Evolutionary conservation across 2,797 vertebrate genomes (phyloP).

Genomic region (Lemur catta): DNA sequence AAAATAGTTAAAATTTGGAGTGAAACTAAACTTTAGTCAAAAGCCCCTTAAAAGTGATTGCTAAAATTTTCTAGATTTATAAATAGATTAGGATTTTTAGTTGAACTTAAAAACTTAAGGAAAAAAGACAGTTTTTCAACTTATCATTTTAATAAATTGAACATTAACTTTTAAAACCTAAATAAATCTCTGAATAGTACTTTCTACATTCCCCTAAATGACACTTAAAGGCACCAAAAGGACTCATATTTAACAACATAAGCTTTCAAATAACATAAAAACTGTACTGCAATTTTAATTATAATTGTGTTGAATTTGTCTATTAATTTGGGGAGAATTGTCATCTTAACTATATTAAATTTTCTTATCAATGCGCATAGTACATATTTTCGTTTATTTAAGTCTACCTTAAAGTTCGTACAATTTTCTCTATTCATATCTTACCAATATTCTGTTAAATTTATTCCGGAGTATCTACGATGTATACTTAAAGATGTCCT

Average conservation of each 20-base stretch:
- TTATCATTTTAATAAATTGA: neutral
- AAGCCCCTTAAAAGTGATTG: neutral
- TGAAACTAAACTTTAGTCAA: slow-evolving; percentile 5
- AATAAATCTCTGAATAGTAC: neutral
- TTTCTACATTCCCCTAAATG: neutral
- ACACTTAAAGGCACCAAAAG: neutral
- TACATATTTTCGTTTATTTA: neutral
- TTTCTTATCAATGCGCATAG: neutral
- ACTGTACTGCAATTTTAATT: neutral
- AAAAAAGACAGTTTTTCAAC: neutral
- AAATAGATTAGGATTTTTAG: neutral
- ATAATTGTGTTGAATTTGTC: neutral
- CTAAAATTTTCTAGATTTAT: neutral
- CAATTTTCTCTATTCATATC: neutral
- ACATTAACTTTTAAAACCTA: neutral
- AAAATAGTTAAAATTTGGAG: slow-evolving; percentile 13
- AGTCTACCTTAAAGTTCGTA: neutral
- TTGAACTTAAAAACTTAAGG: neutral
- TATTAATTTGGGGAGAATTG: neutral
- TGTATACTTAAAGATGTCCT: neutral
- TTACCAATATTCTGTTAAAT: neutral
- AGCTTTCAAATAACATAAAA: neutral
- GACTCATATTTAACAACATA: neutral
- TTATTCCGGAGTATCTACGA: neutral
- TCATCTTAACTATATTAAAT: neutral